Evolutionary conservation across 2,888 invertebrate genomes (phyloP), one percentile per base, ranked within the genome.

Genomic region (Eupelmus urozonus): DNA sequence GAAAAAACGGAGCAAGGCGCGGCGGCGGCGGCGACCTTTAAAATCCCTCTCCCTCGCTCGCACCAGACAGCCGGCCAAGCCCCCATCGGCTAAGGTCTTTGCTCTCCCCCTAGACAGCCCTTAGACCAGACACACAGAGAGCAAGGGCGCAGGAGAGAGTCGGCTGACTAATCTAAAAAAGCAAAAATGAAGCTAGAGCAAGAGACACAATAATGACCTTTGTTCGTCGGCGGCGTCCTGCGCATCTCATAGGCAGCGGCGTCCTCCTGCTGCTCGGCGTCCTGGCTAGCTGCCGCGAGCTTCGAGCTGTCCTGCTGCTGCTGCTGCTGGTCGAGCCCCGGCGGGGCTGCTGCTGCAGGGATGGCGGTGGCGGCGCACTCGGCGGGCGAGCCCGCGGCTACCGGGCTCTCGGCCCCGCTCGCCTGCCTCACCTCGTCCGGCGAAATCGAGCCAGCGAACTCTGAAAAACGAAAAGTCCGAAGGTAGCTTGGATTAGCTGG

Each of bases 151-250:
- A n/a, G n/a, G n/a, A n/a, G n/a, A n/a, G n/a, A n/a, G n/a, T n/a
- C n/a, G n/a, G n/a, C n/a, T n/a, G n/a, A n/a, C n/a, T n/a, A n/a
- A n/a, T n/a, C n/a, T n/a, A n/a, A n/a, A n/a, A n/a, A n/a, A n/a
- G n/a, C n/a, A n/a, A n/a, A n/a, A n/a, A n/a, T n/a, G n/a, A n/a
- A n/a, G n/a, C n/a, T n/a, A n/a, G n/a, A n/a, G n/a, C n/a, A n/a
- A n/a, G n/a, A n/a, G n/a, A n/a, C n/a, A n/a, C n/a, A n/a, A 23
- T 1, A 49, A 23, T 70, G 80, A 87, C 92, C 91, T 92, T 92
- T 92, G 88, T 91, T 91, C 86, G 91, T 90, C 87, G 91, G 91
- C 88, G 91, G 91, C 90, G 92, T 91, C 84, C 91, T 91, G 88
- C 92, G 92, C 92, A 92, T 92, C 88, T 91, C 91, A 90, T 89